Evolutionary conservation across 2,888 invertebrate genomes (phyloP).

Genomic region (Sphaerophoria rueppellii): DNA sequence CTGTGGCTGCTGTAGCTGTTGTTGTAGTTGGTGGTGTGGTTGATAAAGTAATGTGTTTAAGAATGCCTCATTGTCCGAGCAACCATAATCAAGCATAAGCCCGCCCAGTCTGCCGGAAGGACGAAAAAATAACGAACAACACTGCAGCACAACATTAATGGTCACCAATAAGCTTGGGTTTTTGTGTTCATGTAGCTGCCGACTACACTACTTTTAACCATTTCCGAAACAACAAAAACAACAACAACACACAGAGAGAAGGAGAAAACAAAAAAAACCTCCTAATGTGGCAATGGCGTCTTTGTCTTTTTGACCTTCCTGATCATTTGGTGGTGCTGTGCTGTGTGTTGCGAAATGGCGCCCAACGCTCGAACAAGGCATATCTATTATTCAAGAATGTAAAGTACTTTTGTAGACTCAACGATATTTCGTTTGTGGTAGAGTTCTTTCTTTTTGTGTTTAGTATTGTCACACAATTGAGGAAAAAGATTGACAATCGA

Average conservation of each 20-base stretch:
- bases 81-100: not conserved
- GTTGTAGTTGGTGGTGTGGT: not conserved
- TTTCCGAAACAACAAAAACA: not conserved
- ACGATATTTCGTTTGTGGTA: constrained; percentile 8
- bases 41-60: constrained; percentile 35
- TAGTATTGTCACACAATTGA: constrained; percentile 39
- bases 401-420: constrained; percentile 38
- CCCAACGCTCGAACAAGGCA: constrained; percentile 2
- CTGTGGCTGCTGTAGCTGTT: constrained; percentile 20
- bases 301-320: constrained; percentile 43
- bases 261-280: not conserved
- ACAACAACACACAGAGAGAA: not conserved
- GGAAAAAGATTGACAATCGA: constrained; percentile 45
- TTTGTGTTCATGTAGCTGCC: not conserved
- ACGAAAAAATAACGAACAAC: constrained; percentile 35
- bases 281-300: constrained; percentile 9
- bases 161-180: constrained; percentile 26
- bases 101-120: constrained; percentile 11
- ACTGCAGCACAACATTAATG: constrained; percentile 55
- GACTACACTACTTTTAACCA: not conserved
- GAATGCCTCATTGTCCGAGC: constrained; percentile 12
- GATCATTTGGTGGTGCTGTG: not conserved
- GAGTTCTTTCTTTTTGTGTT: constrained; percentile 5
- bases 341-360: not conserved
- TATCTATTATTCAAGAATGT: constrained; percentile 52